These are phyloP conservation scores for Delichon dasypus DNA, from an alignment of 2,797 vertebrate species.

Conservation along the genomic window DNA sequence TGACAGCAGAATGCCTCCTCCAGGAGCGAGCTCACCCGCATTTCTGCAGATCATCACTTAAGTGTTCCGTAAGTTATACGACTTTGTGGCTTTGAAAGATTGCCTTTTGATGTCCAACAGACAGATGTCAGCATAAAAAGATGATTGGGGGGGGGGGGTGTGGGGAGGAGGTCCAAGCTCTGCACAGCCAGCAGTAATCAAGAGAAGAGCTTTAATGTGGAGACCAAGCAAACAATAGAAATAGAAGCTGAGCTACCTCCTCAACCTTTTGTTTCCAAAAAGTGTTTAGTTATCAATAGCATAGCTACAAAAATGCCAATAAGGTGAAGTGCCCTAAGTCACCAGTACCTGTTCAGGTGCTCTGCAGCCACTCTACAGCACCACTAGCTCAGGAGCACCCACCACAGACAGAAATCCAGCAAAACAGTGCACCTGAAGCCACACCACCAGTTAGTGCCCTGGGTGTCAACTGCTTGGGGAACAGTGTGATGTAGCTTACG, in stretches of 20 bases:
- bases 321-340: not conserved
- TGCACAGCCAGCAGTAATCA: not conserved
- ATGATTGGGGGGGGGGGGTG: accelerated
- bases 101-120: slow-evolving; percentile 9
- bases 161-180: not conserved
- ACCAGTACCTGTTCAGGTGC: not conserved
- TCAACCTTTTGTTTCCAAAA: not conserved
- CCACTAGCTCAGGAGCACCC: not conserved
- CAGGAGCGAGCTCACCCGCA: not conserved
- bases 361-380: not conserved
- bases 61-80: not conserved
- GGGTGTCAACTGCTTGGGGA: not conserved
- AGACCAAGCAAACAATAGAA: not conserved
- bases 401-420: not conserved
- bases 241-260: not conserved
- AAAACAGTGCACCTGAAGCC: not conserved
- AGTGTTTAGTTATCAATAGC: not conserved
- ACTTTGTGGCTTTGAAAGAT: not conserved
- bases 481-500: not conserved
- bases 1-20: slow-evolving; percentile 3
- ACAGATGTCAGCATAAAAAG: slow-evolving; percentile 25
- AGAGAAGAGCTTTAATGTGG: not conserved
- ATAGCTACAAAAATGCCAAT: not conserved
- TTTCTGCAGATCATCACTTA: not conserved
- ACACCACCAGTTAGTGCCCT: not conserved